Conservation (phyloP, 2,888 invertebrate species). For the Tachina grossa region DNA sequence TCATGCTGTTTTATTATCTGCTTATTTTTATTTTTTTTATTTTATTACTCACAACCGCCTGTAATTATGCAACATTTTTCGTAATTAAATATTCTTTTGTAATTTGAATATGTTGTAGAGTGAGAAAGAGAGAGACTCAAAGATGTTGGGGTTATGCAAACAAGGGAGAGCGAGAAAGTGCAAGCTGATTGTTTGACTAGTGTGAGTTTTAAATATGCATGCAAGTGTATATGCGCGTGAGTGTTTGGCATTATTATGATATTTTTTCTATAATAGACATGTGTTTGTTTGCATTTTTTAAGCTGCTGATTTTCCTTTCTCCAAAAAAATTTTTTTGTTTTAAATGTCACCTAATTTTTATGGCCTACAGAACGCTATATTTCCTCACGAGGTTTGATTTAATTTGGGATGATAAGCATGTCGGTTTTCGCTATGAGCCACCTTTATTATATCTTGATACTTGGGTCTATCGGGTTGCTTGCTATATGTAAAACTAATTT, state of each 20-base stretch:
- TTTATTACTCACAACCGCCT: constrained; percentile 64
- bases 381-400: too few relatives aligned
- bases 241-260: background rate
- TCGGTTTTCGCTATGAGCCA: too few relatives aligned
- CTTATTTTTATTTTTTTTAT: constrained; percentile 14
- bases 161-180: too few relatives aligned
- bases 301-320: background rate
- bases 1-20: constrained; percentile 53
- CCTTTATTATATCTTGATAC: too few relatives aligned
- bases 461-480: too few relatives aligned
- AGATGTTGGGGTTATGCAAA: background rate
- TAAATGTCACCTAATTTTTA: constrained; percentile 31
- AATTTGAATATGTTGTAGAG: constrained; percentile 76
- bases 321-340: background rate
- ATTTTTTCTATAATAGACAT: background rate
- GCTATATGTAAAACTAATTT: too few relatives aligned
- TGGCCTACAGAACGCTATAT: background rate
- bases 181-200: background rate
- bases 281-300: background rate
- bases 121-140: constrained; percentile 7
- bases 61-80: constrained; percentile 80
- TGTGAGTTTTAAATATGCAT: background rate
- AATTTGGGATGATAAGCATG: too few relatives aligned
- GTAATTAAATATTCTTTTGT: constrained; percentile 81
- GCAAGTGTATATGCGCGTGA: background rate